Conservation (phyloP, 2,113 vertebrate genomes). For the Psilopogon haemacephalus region DNA sequence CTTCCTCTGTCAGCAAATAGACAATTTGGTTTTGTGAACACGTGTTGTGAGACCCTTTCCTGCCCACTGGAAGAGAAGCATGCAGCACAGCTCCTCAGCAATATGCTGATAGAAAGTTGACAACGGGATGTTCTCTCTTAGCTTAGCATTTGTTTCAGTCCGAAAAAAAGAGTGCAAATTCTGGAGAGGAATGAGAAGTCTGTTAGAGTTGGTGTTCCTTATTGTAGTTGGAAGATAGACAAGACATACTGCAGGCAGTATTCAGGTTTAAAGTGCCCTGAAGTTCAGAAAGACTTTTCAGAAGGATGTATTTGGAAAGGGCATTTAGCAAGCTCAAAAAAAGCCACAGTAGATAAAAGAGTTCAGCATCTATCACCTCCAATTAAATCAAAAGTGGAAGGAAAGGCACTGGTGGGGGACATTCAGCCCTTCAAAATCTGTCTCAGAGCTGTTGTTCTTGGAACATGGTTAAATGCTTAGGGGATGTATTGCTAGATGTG, state of each 20-base stretch:
- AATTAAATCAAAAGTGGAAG: slow-evolving; percentile 9
- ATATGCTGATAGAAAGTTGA: neutral
- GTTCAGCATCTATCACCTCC: slow-evolving; percentile 34
- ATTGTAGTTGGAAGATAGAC: neutral
- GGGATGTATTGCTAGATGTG: neutral
- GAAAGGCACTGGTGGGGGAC: neutral
- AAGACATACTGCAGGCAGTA: neutral
- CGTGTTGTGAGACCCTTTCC: neutral
- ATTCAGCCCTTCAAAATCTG: neutral
- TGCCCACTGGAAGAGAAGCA: neutral
- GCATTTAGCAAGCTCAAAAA: neutral
- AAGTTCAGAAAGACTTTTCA: slow-evolving; percentile 33
- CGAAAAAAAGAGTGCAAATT: neutral
- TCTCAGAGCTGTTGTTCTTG: neutral
- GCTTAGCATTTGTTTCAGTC: neutral
- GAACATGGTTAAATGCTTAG: neutral
- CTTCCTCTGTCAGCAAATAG: neutral
- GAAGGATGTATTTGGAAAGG: neutral
- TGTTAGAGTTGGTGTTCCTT: neutral
- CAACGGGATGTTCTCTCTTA: neutral
- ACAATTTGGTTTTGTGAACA: neutral
- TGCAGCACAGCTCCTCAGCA: neutral
- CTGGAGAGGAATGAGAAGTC: neutral
- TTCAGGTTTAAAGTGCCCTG: neutral
- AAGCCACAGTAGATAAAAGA: neutral